These are phyloP conservation scores for Hirudinaria manillensis DNA, from an alignment of 2,888 invertebrate species.

Conservation along the genomic window DNA sequence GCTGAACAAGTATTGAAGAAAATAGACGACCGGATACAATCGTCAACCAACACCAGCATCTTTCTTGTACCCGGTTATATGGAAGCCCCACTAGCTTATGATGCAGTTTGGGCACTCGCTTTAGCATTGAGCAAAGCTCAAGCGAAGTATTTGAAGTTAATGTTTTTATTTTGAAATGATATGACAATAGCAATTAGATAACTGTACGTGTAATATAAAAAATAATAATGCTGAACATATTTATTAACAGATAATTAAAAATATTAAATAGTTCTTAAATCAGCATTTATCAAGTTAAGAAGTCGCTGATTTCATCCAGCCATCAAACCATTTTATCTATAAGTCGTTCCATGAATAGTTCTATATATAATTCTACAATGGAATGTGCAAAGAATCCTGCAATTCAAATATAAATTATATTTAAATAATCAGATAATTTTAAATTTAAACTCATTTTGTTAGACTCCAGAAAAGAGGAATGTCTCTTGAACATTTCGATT, in stretches of 20 bases:
- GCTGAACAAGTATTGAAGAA: conserved; percentile 75
- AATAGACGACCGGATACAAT: conserved; percentile 68
- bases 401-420: background rate
- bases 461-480: conserved; percentile 71
- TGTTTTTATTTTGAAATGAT: background rate
- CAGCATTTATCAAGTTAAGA: too few relatives aligned
- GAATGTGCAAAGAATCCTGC: background rate
- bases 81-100: conserved; percentile 96
- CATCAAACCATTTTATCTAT: too few relatives aligned
- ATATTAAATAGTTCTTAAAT: too few relatives aligned
- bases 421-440: conserved; percentile 4
- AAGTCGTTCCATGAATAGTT: too few relatives aligned
- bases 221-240: too few relatives aligned
- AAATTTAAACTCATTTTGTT: background rate
- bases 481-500: conserved; percentile 88
- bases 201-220: too few relatives aligned
- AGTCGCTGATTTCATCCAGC: too few relatives aligned
- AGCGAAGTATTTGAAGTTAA: conserved; percentile 41
- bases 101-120: conserved; percentile 98
- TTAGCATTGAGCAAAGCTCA: conserved; percentile 89
- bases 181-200: background rate
- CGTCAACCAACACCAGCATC: conserved; percentile 53
- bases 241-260: too few relatives aligned
- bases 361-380: too few relatives aligned
- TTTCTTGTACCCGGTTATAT: conserved; percentile 65